Evolutionary conservation across 2,888 invertebrate species (phyloP), one percentile per base, ranked within the genome.

Genomic region (Ashinkailepas kermadecensis): DNA sequence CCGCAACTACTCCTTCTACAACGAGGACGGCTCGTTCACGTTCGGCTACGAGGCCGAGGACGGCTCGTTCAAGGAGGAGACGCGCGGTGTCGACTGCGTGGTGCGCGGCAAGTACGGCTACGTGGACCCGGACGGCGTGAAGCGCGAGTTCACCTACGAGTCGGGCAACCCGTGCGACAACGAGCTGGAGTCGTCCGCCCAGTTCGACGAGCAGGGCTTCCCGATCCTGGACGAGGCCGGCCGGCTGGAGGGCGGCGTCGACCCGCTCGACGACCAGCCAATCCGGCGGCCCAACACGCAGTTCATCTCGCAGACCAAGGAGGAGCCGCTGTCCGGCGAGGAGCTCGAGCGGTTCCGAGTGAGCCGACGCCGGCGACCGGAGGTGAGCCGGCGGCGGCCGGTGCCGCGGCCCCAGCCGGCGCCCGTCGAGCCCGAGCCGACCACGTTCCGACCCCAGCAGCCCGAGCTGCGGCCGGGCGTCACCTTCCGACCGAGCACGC

Each of bases 81-180:
- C 94, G 7, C 89, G 94, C 82, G 94, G 94, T 80, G 93, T 93
- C 0, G 94, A 95, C 88, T 95, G 94, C 87, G 94, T 95, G 0
- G 94, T 94, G 10, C 90, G 94, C 83, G 95, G 95, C 81, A 94
- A 94, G 87, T 95, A 95, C 87, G 95, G 95, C 54, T 95, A 95
- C 89, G 89, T 95, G 18, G 95, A 95, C 88, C 94, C 94, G 0
- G 94, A 94, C 85, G 95, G 95, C 85, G 93, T 94, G 88, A 93
- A 93, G 86, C 88, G 94, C 84, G 94, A 95, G 87, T 94, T 95
- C 88, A 93, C 93, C 10, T 95, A 95, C 88, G 94, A 94, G 0
- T 93, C 93, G 56, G 94, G 94, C 39, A 94, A 94, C 87, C 94
- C 94, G 0, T 94, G 94, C 86, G 94, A 94, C 87, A 92, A 92